A percentile compares a stretch with the other conserved stretches of the same genome.
phyloP scores from a whole-genome alignment of 2,797 vertebrate species.

The Microctenopoma lineatum region DNA sequence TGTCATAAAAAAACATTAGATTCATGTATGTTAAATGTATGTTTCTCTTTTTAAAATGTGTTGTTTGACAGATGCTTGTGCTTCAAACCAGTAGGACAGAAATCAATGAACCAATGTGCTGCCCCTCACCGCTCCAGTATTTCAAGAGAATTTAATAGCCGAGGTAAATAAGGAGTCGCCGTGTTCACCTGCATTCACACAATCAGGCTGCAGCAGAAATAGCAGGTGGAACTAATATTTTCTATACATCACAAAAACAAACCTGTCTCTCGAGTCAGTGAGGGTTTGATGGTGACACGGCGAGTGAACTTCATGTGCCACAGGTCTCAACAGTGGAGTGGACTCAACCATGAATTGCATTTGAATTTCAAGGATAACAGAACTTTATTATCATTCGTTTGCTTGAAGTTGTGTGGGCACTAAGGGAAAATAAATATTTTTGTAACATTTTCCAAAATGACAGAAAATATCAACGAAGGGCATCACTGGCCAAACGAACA shows the following conservation, averaged over 20 bases:
- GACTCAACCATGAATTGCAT: no score
- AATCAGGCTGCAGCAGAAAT: conserved; percentile 4
- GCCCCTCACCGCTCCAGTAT: not conserved
- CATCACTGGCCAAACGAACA: no score
- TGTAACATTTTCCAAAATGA: no score
- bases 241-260: conserved; percentile 11
- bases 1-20: no score
- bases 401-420: no score
- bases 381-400: no score
- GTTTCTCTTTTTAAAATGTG: not conserved
- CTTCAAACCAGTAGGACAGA: not conserved
- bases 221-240: conserved; percentile 25
- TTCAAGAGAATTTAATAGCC: conserved; percentile 1
- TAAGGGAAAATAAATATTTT: no score
- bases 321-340: no score
- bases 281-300: conserved; percentile 40
- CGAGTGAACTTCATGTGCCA: conserved; percentile 21
- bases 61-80: not conserved
- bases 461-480: no score
- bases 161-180: conserved; percentile 16
- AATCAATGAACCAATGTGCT: conserved; percentile 1
- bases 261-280: conserved; percentile 14
- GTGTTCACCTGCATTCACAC: conserved; percentile 25
- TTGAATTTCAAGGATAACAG: no score
- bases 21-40: no score